Conservation (phyloP, 2,797 vertebrate genomes). For the Chromis chromis region DNA sequence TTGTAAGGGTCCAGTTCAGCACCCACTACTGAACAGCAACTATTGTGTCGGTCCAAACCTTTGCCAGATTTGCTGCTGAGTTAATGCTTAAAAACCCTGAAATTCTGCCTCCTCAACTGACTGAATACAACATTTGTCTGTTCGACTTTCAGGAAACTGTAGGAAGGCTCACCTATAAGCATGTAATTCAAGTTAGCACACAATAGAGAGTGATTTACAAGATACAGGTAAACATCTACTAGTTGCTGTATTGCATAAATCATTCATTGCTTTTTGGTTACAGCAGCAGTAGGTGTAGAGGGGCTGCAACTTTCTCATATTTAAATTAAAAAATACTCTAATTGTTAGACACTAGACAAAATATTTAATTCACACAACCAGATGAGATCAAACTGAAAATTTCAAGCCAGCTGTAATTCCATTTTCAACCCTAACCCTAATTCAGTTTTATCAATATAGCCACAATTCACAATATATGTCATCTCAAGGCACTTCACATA, state of each 20-base stretch:
- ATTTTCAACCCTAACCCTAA: too few species aligned
- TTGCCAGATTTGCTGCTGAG: constrained; percentile 62
- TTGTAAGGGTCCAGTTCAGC: constrained; percentile 71
- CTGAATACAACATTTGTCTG: constrained; percentile 68
- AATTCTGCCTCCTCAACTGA: constrained; percentile 59
- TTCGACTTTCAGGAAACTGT: constrained; percentile 57
- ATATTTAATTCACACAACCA: not conserved
- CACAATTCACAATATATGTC: too few species aligned
- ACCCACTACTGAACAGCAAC: constrained; percentile 78
- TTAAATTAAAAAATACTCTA: too few species aligned
- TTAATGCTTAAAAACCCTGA: constrained; percentile 70
- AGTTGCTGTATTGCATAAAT: constrained; percentile 35
- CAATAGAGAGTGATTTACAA: constrained; percentile 55
- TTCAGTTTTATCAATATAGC: too few species aligned
- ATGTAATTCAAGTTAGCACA: constrained; percentile 56
- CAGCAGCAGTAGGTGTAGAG: constrained; percentile 3
- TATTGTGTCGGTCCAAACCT: constrained; percentile 61
- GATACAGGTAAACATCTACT: constrained; percentile 49
- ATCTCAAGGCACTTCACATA: too few species aligned
- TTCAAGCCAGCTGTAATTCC: not conserved
- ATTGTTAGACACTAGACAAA: too few species aligned
- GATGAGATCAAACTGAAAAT: not conserved
- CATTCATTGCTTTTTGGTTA: constrained; percentile 34
- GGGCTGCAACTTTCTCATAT: too few species aligned
- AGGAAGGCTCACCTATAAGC: constrained; percentile 39